Base-by-base conservation (phyloP, 2,888 invertebrate genomes). In the Nasonia oneida region DNA sequence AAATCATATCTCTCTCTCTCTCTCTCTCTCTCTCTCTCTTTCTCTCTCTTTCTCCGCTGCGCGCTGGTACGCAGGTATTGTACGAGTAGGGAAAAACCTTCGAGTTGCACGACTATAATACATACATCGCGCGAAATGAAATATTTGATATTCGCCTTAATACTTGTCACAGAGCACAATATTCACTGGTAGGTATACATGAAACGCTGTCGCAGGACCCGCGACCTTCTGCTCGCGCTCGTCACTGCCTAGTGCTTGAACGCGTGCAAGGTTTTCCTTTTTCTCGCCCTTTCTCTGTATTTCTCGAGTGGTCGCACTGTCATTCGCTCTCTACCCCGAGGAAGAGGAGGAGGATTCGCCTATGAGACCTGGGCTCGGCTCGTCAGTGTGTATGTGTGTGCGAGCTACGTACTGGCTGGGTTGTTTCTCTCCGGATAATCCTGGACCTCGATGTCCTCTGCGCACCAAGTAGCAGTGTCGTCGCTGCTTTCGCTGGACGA, bases 361-460 rank as follows among this genome's bases (percentile, higher is more conserved):
- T 71, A 39, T n/a, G 71, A 71, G 71, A 71, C 42, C 42, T 42
- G 8, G 71, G 37, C 71, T 71, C 71, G 47, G 42, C 33, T 67
- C 67, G 23, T 23, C 47, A 23, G 42, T 18, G 23, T 23, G 10
- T 78, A 37, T 64, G 64, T 86, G 87, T 85, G 23, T 86, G 88
- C 87, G 70, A 50, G 37, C 50, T 89, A 89, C 89, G 88, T 89
- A 89, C 89, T 89, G 88, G 83, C 81, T 88, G 81, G 57, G 61
- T 74, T 29, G 71, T 39, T 61, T 12, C 29, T 37, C 57, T 61
- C 12, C n/a, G 8, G 42, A 23, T 29, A 23, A 73, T 23, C 47
- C 42, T 39, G 42, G 14, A 23, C 23, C 73, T 14, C 73, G 23
- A 10, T 47, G 73, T 23, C 23, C 42, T 47, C 33, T 79, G 77